These are phyloP conservation scores for Podocnemis expansa DNA, from an alignment of 2,113 vertebrate species.

Conservation along the genomic window DNA sequence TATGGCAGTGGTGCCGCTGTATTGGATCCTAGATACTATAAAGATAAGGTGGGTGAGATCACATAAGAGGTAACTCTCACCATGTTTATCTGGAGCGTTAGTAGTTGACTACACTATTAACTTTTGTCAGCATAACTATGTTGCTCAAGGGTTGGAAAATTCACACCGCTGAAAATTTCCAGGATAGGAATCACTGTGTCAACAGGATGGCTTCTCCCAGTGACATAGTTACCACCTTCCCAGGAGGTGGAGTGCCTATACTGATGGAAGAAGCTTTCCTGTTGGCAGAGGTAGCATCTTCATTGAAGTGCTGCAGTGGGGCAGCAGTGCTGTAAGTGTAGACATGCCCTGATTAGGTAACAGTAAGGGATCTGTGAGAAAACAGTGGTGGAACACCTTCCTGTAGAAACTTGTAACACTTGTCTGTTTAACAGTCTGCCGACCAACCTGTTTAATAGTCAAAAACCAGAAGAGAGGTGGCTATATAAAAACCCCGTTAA, in stretches of 20 bases:
- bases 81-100: neutral
- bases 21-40: neutral
- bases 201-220: neutral
- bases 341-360: neutral
- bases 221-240: neutral
- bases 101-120: neutral
- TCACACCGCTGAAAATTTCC: neutral
- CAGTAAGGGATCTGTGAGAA: conserved; percentile 12
- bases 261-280: neutral
- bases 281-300: neutral
- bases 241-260: neutral
- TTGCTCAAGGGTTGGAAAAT: too few relatives aligned
- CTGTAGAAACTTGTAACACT: neutral
- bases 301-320: neutral
- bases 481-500: neutral
- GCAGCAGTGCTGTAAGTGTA: neutral
- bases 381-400: neutral
- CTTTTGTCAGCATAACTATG: neutral
- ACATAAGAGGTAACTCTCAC: neutral
- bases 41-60: neutral
- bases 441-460: neutral
- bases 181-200: neutral
- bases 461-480: neutral
- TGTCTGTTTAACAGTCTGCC: neutral
- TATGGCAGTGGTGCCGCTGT: neutral